Base-by-base conservation (phyloP, 1,140 invertebrate genomes). In the Lutraria rhynchaena region DNA sequence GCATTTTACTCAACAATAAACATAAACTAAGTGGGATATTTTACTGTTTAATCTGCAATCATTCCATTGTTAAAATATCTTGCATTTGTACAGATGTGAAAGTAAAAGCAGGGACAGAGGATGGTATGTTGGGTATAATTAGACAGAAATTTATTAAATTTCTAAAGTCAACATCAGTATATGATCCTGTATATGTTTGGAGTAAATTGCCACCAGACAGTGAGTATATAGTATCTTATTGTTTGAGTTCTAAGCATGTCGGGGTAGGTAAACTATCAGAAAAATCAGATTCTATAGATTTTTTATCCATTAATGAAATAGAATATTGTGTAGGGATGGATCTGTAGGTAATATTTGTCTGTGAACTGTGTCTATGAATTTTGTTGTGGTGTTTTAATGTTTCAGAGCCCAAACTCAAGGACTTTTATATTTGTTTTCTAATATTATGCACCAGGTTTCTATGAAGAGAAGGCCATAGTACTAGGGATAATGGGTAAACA, bases 391-490 rank as follows among this genome's bases (percentile, higher is more conserved):
- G n/a, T n/a, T n/a, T n/a, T n/a, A n/a, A n/a, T n/a, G n/a, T n/a
- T n/a, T n/a, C n/a, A n/a, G n/a, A n/a, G n/a, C n/a, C n/a, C n/a
- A n/a, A n/a, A n/a, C n/a, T n/a, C n/a, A n/a, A n/a, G n/a, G n/a
- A n/a, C n/a, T n/a, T n/a, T n/a, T n/a, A 53, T 24, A 19, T 24
- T 53, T 24, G 51, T 9, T n/a, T 24, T 53, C 3, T 27, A 15
- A 22, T 27, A 22, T 27, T 60, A 22, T 60, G 1, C 22, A 31
- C 24, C 49, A 80, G 76, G 65, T 70, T 70, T 80, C 22, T 80
- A 69, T 44, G 76, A 80, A 46, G 76, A 80, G 65, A 44, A 65
- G n/a, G 63, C 76, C 15, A 33, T 80, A 44, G 17, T 80, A 37
- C 49, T 80, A 1, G 76, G 76, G 0, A 13, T 49, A 13, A 69